phyloP scores from a whole-genome alignment of 2,113 vertebrate species.

The Sapayoa aenigma region DNA sequence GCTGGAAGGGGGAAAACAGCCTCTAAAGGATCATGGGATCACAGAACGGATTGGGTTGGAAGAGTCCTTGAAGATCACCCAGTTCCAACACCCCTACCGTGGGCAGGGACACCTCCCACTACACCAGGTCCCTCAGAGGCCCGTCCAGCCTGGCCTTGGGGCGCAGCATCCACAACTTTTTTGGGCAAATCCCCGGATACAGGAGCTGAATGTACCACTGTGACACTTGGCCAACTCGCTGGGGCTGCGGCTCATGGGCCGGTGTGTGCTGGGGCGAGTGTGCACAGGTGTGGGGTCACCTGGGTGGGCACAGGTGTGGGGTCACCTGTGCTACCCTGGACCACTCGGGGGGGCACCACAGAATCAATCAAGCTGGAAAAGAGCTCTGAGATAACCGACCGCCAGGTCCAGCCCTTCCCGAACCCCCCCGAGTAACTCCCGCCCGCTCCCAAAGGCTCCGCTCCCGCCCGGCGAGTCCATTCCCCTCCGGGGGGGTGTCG shows the following conservation, averaged over 20 bases:
- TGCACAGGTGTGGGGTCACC: background rate
- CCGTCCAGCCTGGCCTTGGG: background rate
- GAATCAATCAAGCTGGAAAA: too few species aligned
- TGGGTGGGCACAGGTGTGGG: background rate
- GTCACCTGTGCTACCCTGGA: background rate
- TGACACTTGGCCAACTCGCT: fast-evolving
- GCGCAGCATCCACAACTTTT: background rate
- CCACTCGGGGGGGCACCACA: background rate
- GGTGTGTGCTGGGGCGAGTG: background rate
- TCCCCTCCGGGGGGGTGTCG: background rate
- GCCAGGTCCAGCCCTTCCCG: fast-evolving
- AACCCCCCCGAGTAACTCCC: background rate
- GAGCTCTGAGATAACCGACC: too few species aligned
- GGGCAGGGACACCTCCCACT: background rate
- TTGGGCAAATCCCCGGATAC: fast-evolving
- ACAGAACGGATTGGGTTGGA: background rate
- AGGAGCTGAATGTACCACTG: fast-evolving
- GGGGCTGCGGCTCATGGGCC: fast-evolving
- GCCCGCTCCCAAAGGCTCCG: too few species aligned
- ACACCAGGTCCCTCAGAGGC: background rate
- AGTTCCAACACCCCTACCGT: background rate
- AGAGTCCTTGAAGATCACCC: background rate
- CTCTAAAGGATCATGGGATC: background rate
- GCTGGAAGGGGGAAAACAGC: background rate
- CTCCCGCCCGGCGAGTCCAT: background rate